Evolutionary conservation across 1,140 invertebrate species (phyloP).

Genomic region (Drosophila willistoni): DNA sequence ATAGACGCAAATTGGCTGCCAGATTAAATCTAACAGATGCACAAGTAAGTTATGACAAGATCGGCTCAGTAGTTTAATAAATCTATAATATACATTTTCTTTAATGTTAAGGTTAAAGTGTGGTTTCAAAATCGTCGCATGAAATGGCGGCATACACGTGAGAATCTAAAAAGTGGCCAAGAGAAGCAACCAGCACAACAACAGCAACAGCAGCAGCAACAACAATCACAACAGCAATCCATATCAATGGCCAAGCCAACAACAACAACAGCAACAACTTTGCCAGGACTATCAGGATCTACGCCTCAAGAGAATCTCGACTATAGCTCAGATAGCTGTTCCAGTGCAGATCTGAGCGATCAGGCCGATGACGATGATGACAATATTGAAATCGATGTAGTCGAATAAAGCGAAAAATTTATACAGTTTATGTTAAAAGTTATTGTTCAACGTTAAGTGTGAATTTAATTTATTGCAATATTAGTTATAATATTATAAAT

Average conservation of each 20-base stretch:
- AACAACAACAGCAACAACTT: not conserved
- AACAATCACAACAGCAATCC: not conserved
- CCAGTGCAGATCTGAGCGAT: constrained; percentile 55
- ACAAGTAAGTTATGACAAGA: constrained; percentile 87
- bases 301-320: constrained; percentile 37
- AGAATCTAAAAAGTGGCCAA: constrained; percentile 84
- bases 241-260: constrained; percentile 8
- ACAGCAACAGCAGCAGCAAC: constrained; percentile 27
- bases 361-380: constrained; percentile 69
- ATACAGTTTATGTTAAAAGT: not conserved
- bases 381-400: constrained; percentile 84
- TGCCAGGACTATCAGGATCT: not conserved
- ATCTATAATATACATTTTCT: not conserved
- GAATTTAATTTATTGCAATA: constrained; percentile 58
- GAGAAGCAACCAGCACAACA: constrained; percentile 59
- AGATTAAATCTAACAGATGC: constrained; percentile 97
- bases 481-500: constrained; percentile 17
- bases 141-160: constrained; percentile 95
- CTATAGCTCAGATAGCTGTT: constrained; percentile 65
- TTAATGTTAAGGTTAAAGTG: constrained; percentile 90
- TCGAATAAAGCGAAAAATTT: constrained; percentile 51
- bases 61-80: not conserved
- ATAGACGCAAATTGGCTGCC: constrained; percentile 96
- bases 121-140: constrained; percentile 97
- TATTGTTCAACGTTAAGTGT: constrained; percentile 19